These are phyloP conservation scores for Sclerodermus sp. DNA, from an alignment of 2,888 invertebrate species.

Conservation along the genomic window DNA sequence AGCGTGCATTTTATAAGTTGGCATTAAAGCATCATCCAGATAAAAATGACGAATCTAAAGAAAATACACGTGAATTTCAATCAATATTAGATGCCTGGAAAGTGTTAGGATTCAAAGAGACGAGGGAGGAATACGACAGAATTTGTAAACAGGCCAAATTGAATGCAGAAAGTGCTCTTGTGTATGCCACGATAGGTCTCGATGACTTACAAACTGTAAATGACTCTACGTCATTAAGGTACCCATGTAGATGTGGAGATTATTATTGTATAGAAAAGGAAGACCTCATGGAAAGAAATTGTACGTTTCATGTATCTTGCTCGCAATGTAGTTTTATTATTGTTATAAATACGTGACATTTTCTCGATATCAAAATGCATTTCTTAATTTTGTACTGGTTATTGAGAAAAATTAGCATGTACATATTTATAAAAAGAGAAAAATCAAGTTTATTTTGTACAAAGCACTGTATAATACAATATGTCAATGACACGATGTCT, in stretches of 20 bases:
- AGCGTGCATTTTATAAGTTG: slow-evolving; percentile 65
- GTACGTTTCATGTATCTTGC: slow-evolving; percentile 58
- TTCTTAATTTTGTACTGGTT: neutral
- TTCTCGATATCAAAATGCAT: neutral
- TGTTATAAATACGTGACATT: slow-evolving; percentile 58
- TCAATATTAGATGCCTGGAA: slow-evolving; percentile 74
- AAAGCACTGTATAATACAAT: slow-evolving; percentile 11
- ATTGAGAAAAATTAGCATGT: neutral
- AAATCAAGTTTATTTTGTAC: slow-evolving; percentile 14
- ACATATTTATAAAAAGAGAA: slow-evolving; percentile 1
- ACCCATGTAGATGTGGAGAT: slow-evolving; percentile 74
- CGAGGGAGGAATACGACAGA: slow-evolving; percentile 69
- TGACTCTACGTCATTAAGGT: slow-evolving; percentile 57
- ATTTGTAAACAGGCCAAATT: slow-evolving; percentile 64
- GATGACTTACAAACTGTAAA: slow-evolving; percentile 58
- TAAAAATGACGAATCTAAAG: slow-evolving; percentile 55
- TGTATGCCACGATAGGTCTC: slow-evolving; percentile 64
- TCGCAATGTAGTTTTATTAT: slow-evolving; percentile 76
- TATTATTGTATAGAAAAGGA: slow-evolving; percentile 59
- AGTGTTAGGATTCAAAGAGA: slow-evolving; percentile 64
- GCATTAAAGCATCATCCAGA: slow-evolving; percentile 66
- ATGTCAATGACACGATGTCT: slow-evolving; percentile 7
- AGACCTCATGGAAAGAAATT: slow-evolving; percentile 45
- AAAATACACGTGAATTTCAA: slow-evolving; percentile 54
- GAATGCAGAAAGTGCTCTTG: slow-evolving; percentile 60